phyloP scores from a whole-genome alignment of 2,113 vertebrate genomes.

The Corythornis cristatus region DNA sequence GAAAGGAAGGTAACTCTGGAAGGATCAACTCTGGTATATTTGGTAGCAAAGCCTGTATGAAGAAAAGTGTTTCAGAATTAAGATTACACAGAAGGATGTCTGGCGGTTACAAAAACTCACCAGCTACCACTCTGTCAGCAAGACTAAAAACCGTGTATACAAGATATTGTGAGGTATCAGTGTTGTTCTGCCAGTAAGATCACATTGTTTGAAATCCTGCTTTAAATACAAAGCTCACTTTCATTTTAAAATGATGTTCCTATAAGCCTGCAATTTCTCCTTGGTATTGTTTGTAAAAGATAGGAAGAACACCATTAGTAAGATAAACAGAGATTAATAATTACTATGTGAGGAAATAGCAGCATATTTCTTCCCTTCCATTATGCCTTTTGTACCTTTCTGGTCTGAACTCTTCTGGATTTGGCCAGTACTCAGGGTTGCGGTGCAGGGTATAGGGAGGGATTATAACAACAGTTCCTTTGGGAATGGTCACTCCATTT shows the following conservation, averaged over 20 bases:
- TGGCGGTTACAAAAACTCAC: not conserved
- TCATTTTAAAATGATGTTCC: not conserved
- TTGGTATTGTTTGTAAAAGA: not conserved
- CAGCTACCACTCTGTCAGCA: not conserved
- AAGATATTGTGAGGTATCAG: not conserved
- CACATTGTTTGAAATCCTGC: not conserved
- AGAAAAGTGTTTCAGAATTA: not conserved
- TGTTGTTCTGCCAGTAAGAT: not conserved
- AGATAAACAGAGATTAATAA: slow-evolving; percentile 49
- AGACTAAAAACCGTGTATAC: not conserved
- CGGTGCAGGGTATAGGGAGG: slow-evolving; percentile 71
- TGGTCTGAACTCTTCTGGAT: slow-evolving; percentile 84
- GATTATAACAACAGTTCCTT: slow-evolving; percentile 68
- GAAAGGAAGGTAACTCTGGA: not conserved
- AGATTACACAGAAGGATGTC: not conserved
- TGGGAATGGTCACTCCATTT: slow-evolving; percentile 82
- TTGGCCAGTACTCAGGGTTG: slow-evolving; percentile 75
- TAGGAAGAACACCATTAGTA: slow-evolving; percentile 19
- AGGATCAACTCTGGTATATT: not conserved
- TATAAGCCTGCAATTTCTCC: slow-evolving; percentile 8
- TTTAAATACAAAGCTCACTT: not conserved
- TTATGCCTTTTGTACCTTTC: slow-evolving; percentile 78
- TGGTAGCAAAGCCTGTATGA: not conserved
- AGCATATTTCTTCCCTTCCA: not conserved
- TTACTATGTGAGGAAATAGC: not conserved